These are phyloP conservation scores for Tetramorium parvispinum DNA, from an alignment of 1,140 invertebrate genomes.

Conservation along the genomic window DNA sequence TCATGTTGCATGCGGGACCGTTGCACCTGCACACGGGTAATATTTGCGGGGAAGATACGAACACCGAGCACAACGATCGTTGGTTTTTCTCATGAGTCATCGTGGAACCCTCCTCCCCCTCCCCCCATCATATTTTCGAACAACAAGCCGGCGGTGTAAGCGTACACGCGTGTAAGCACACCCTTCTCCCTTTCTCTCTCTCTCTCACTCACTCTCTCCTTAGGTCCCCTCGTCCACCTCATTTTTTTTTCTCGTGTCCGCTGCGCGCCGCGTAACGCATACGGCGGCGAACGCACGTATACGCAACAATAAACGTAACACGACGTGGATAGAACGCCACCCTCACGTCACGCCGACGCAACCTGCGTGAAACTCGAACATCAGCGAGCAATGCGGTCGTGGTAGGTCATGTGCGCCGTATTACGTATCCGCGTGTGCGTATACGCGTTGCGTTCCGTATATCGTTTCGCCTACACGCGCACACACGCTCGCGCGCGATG, in stretches of 20 bases:
- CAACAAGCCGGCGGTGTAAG: slow-evolving; percentile 1
- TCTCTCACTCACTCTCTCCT: background rate
- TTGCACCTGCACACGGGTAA: slow-evolving; percentile 38
- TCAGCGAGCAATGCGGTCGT: slow-evolving; percentile 51
- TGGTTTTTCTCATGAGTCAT: slow-evolving; percentile 60
- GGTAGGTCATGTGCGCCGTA: slow-evolving; percentile 37
- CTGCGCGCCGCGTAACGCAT: slow-evolving; percentile 14
- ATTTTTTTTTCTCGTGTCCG: background rate
- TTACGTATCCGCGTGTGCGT: background rate
- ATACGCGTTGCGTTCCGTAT: background rate
- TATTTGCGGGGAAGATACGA: slow-evolving; percentile 24
- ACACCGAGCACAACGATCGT: background rate
- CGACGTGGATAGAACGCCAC: slow-evolving; percentile 74
- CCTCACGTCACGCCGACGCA: slow-evolving; percentile 67
- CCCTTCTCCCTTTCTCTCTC: background rate
- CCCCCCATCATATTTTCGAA: slow-evolving; percentile 32
- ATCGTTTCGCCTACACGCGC: slow-evolving; percentile 8
- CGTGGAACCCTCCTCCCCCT: background rate
- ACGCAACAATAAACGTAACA: slow-evolving; percentile 74
- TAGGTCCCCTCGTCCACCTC: background rate
- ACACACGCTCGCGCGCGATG: background rate
- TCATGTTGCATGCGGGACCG: background rate
- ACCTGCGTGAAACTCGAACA: slow-evolving; percentile 71
- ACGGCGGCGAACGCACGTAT: slow-evolving; percentile 31
- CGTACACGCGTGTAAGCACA: slow-evolving; percentile 8